Evolutionary conservation across 2,113 vertebrate species (phyloP).

Genomic region (Catharus minimus): DNA sequence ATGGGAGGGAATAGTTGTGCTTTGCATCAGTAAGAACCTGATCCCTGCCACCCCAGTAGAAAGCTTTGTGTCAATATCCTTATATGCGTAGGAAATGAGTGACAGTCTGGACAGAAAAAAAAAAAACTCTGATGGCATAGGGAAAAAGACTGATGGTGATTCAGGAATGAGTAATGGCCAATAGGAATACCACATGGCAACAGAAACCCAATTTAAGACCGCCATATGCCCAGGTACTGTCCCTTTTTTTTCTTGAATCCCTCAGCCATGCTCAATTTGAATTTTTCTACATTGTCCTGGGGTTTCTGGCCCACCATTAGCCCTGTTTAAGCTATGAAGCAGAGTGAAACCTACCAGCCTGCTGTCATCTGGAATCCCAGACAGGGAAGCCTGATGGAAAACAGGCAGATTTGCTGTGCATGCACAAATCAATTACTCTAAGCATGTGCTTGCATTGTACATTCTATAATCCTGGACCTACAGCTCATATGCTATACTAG

Average conservation of each 20-base stretch:
- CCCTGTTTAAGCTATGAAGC: not conserved
- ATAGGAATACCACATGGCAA: not conserved
- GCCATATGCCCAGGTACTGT: not conserved
- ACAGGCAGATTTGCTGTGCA: not conserved
- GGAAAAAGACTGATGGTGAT: not conserved
- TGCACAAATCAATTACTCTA: not conserved
- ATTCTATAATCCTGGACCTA: not conserved
- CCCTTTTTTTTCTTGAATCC: not conserved
- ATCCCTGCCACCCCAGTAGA: not conserved
- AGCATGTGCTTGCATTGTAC: not conserved
- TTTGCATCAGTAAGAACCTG: not conserved
- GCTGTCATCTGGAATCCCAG: not conserved
- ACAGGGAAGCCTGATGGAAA: not conserved
- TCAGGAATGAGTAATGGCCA: slow-evolving; percentile 28
- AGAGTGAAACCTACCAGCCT: not conserved
- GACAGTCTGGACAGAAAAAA: not conserved
- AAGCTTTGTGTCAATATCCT: not conserved
- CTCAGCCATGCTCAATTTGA: not conserved
- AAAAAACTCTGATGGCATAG: not conserved
- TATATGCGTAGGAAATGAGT: not conserved
- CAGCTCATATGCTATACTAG: not conserved
- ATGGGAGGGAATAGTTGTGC: not conserved
- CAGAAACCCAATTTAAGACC: not conserved
- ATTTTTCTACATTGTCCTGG: not conserved
- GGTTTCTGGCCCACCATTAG: not conserved